Evolutionary conservation across 2,797 vertebrate species (phyloP), one percentile per base, ranked within the genome.

Genomic region (Peromyscus nudipes): DNA sequence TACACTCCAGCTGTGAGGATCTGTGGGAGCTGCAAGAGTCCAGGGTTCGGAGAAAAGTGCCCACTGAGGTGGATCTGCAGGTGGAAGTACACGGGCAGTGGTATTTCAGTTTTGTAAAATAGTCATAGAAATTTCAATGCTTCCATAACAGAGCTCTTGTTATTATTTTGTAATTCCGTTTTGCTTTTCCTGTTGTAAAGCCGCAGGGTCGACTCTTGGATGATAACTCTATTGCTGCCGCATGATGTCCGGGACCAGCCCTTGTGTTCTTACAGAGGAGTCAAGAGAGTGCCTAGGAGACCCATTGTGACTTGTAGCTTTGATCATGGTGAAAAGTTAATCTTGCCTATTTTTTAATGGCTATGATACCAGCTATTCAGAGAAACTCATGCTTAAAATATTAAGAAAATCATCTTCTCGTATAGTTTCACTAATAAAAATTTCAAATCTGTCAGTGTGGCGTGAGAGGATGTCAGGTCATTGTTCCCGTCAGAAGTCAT

Each of bases 151-250:
- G 65, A 57, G 23, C 43, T 73, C 65, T 67, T 49, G 46, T 12
- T 34, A 9, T 17, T 3, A 10, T 12, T 19, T 55, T 34, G 37
- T 93, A 62, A 95, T 71, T 75, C n/a, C 4, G 1, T 12, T 11
- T 34, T 95, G 0, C 92, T 86, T 96, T 86, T 93, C 64, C 95
- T 97, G 65, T 94, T 73, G 97, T 98, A 89, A 98, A 99, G 99
- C 99, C 99, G 96, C 99, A 99, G 97, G 99, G 99, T 97, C 99
- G 99, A 62, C 99, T 99, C 82, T 75, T 98, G 91, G 99, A 99
- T 34, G 99, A 99, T 0, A 98, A 98, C 89, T 99, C 99, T 0
- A 99, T 99, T 17, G 99, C 99, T 85, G 99, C 99, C 75, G 99
- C 99, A 0, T 99, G 98, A 99, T n/a, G 13, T 40, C 4, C 19